Percentiles rank a stretch among this genome's conserved stretches.
These are phyloP conservation scores for Morpho deidamia DNA, from an alignment of 2,888 invertebrate genomes.

Conservation along the genomic window DNA sequence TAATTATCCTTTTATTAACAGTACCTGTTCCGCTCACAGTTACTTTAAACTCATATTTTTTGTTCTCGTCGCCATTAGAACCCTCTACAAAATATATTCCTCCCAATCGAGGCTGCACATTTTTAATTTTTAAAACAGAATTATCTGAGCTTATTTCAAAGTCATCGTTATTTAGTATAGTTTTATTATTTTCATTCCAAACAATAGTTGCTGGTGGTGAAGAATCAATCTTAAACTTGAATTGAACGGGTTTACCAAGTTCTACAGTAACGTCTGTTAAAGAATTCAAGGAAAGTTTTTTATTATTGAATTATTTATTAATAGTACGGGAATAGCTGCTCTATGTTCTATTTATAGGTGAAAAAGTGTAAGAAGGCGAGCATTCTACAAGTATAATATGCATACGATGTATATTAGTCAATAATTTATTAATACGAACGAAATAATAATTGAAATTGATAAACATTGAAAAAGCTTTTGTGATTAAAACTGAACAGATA, in stretches of 20 bases:
- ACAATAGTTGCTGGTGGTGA: slow-evolving; percentile 33
- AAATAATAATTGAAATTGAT: no score
- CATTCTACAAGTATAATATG: no score
- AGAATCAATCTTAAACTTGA: slow-evolving; percentile 38
- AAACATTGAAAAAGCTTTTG: no score
- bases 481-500: background rate
- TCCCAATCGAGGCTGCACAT: slow-evolving; percentile 30
- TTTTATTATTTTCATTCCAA: slow-evolving; percentile 34
- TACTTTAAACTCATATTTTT: slow-evolving; percentile 28
- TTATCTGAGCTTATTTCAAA: slow-evolving; percentile 30
- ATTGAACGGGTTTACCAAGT: slow-evolving; percentile 27
- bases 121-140: slow-evolving; percentile 32
- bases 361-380: no score
- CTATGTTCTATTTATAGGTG: no score
- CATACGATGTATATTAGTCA: no score
- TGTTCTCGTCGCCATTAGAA: slow-evolving; percentile 26
- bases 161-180: slow-evolving; percentile 22
- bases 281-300: slow-evolving; percentile 6
- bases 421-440: no score
- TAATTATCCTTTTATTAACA: background rate
- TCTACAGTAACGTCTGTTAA: slow-evolving; percentile 31
- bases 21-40: slow-evolving; percentile 34
- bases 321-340: no score
- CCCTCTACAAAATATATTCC: slow-evolving; percentile 37
- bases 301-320: background rate